Evolutionary conservation across 2,888 invertebrate genomes (phyloP), one percentile per base, ranked within the genome.

Genomic region (Reticulitermes lucifugus): DNA sequence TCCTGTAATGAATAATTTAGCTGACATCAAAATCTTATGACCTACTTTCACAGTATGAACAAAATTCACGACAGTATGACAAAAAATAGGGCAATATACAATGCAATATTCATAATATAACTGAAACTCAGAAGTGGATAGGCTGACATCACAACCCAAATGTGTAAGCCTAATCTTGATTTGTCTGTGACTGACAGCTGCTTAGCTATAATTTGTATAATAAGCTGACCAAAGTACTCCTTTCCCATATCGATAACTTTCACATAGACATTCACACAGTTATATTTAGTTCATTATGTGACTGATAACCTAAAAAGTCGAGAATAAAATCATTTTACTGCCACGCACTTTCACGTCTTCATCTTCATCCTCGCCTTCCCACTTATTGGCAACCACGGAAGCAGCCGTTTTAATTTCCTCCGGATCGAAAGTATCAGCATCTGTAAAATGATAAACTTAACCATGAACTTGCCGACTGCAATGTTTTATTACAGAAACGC

Each of bases 311-410:
- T 0, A 35, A 35, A n/a, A 9, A 25, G 9, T 25, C 25, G 14
- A n/a, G n/a, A 65, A 65, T 25, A 65, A 65, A 65, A 12, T 4
- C 65, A 10, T 2, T 70, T 60, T 70, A 43, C 9, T 85, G 85
- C 85, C 85, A 89, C 89, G 87, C 91, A 96, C 96, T 94, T 96
- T 96, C 89, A 97, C 96, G 88, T 94, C 95, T 84, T 97, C 96
- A 85, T 97, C 97, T 90, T 96, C 96, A 91, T 97, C 97, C 90
- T 97, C 97, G 89, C 96, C 97, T 91, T 96, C 96, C 97, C 97
- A 97, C 93, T 94, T 96, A 92, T 95, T 96, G 86, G 92, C 88
- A 29, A 87, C 91, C 90, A 89, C 90, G 88, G 89, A 89, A 88
- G 92, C 91, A 91, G 93, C 92, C 90, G 92, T 92, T 91, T 93